phyloP scores from a whole-genome alignment of 2,888 invertebrate species.

The Buathra laborator region DNA sequence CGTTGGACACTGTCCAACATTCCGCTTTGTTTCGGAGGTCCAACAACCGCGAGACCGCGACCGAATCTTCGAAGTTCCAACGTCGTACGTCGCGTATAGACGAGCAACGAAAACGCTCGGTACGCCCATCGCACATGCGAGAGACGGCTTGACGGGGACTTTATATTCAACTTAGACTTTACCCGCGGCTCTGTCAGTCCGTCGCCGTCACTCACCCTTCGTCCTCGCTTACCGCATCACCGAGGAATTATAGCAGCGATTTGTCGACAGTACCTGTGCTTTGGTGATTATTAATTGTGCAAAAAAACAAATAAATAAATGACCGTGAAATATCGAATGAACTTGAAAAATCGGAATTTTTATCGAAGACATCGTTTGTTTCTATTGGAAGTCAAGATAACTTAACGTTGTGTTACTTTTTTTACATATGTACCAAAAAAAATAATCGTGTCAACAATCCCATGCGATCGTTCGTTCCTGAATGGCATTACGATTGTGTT shows the following conservation, averaged over 20 bases:
- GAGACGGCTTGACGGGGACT: neutral
- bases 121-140: slow-evolving; percentile 2
- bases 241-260: neutral
- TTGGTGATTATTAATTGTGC: slow-evolving; percentile 43
- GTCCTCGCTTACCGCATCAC: neutral
- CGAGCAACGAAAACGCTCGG: neutral
- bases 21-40: slow-evolving; percentile 74
- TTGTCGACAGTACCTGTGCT: slow-evolving; percentile 1
- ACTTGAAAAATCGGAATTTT: too few species aligned
- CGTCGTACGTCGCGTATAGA: neutral
- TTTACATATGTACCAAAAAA: too few species aligned
- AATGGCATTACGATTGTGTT: too few species aligned
- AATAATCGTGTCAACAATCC: too few species aligned
- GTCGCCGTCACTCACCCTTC: slow-evolving; percentile 35
- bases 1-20: slow-evolving; percentile 80
- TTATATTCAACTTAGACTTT: slow-evolving; percentile 21
- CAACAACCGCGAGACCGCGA: slow-evolving; percentile 62
- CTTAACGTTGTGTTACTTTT: too few species aligned
- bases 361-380: too few species aligned
- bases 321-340: neutral
- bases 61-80: neutral
- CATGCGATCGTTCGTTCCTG: too few species aligned
- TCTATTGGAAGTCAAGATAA: too few species aligned
- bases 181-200: slow-evolving; percentile 35
- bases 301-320: neutral